These are phyloP conservation scores for Sebastolobus alascanus DNA, from an alignment of 2,797 vertebrate species.

Conservation along the genomic window DNA sequence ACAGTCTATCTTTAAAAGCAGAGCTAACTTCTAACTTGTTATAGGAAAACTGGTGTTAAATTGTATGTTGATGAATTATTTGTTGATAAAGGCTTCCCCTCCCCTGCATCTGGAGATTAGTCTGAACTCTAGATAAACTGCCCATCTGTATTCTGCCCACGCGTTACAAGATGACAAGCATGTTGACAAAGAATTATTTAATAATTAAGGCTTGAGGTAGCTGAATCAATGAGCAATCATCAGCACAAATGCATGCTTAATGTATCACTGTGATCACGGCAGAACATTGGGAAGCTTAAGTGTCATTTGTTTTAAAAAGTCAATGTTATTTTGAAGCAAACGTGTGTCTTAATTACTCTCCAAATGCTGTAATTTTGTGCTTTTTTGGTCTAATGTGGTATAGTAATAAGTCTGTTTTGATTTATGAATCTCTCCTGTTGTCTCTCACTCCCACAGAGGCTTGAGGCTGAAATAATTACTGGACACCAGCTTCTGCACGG, in stretches of 20 bases:
- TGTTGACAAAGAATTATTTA: not conserved
- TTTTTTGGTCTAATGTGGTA: not conserved
- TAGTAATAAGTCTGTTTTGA: not conserved
- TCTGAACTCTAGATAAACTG: not conserved
- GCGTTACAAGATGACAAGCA: not conserved
- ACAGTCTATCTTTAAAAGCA: not conserved
- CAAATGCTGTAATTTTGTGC: not conserved
- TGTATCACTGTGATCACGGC: not conserved
- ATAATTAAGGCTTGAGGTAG: not conserved
- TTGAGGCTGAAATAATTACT: slow-evolving; percentile 86
- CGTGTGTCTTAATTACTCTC: not conserved
- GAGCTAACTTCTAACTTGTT: not conserved
- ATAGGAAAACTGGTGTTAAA: not conserved
- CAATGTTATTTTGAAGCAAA: not conserved
- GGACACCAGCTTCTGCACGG: slow-evolving; percentile 87
- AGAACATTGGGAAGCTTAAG: not conserved
- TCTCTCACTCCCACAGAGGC: slow-evolving; percentile 79
- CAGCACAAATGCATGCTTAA: not conserved
- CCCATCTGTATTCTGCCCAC: not conserved
- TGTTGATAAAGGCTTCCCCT: not conserved
- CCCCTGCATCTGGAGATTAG: not conserved
- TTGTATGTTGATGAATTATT: not conserved
- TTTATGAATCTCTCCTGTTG: not conserved
- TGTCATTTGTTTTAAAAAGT: not conserved
- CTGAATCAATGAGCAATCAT: not conserved